Conservation (phyloP, 2,797 vertebrate species). For the Agapornis canus region DNA sequence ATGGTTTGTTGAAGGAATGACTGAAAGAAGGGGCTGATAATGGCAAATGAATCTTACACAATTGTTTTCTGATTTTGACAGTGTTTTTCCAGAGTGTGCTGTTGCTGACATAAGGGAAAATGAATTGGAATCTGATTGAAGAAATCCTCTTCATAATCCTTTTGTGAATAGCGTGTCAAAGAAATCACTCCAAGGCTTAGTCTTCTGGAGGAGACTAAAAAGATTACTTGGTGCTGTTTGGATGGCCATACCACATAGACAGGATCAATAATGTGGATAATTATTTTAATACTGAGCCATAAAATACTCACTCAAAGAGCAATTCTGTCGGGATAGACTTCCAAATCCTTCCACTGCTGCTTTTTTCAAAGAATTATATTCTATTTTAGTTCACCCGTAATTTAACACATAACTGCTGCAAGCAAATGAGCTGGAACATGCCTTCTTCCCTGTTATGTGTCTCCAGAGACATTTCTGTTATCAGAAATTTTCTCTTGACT, state of each 20-base stretch:
- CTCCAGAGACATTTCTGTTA: not conserved
- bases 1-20: not conserved
- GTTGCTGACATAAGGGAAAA: not conserved
- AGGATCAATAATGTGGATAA: not conserved
- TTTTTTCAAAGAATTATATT: constrained; percentile 19
- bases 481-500: constrained; percentile 2
- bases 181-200: not conserved
- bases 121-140: not conserved
- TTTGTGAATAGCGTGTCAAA: not conserved
- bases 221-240: not conserved
- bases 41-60: not conserved
- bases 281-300: not conserved
- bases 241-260: not conserved
- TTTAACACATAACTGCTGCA: constrained; percentile 1
- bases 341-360: not conserved
- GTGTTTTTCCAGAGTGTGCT: not conserved
- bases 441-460: not conserved
- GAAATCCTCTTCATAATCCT: not conserved
- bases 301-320: constrained; percentile 6
- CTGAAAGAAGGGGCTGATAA: not conserved
- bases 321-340: constrained; percentile 2
- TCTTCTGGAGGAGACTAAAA: not conserved
- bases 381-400: not conserved
- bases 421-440: constrained; percentile 45
- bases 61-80: not conserved